A percentile compares a stretch with the other conserved stretches of the same genome.
phyloP scores from a whole-genome alignment of 2,113 vertebrate species.

The Tor tambroides region DNA sequence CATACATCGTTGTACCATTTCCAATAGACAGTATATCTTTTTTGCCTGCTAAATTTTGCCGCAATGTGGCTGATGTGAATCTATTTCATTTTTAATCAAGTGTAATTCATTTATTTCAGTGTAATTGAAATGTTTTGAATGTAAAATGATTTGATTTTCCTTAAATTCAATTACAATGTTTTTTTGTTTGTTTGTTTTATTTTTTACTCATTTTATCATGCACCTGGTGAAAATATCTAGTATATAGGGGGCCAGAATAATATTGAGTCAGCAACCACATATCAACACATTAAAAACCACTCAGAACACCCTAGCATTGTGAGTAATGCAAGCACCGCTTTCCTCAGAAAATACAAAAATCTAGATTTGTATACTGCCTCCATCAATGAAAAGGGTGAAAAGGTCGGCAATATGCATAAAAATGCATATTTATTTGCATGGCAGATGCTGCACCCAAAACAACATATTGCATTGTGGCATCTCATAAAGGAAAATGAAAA shows the following conservation, averaged over 20 bases:
- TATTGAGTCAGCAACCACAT: background rate
- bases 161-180: too few species aligned
- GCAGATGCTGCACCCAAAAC: background rate
- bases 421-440: background rate
- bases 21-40: background rate
- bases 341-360: background rate
- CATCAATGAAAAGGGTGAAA: background rate
- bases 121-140: background rate
- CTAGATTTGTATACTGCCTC: background rate
- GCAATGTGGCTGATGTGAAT: background rate
- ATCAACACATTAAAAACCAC: background rate
- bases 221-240: background rate
- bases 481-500: slow-evolving; percentile 1
- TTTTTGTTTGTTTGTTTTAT: too few species aligned
- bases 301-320: background rate
- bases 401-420: background rate
- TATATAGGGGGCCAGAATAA: background rate
- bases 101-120: background rate
- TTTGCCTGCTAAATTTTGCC: background rate
- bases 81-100: background rate
- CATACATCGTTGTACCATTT: background rate
- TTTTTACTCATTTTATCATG: background rate
- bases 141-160: too few species aligned
- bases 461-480: slow-evolving; percentile 5
- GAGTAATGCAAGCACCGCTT: background rate